A percentile compares a stretch with the other conserved stretches of the same genome.
Evolutionary conservation across 2,888 invertebrate species (phyloP).

Genomic region (Marronus borbonicus): DNA sequence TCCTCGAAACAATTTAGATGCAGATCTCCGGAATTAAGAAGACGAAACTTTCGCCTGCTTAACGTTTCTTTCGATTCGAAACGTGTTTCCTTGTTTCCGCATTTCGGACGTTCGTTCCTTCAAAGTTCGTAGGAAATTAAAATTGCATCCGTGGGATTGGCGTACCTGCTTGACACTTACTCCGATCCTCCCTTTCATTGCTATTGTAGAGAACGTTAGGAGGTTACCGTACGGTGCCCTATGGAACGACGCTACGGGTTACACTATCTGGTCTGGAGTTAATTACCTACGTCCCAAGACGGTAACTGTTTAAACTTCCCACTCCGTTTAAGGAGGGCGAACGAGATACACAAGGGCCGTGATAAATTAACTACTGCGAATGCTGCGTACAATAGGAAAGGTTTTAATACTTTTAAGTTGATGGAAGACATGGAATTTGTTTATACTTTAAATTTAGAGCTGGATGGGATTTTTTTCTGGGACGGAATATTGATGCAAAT

Average conservation of each 20-base stretch:
- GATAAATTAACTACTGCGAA: not conserved
- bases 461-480: no score
- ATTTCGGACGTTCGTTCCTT: not conserved
- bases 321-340: not conserved
- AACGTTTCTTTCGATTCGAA: no score
- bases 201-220: not conserved
- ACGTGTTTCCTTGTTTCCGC: no score
- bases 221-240: not conserved
- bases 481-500: no score
- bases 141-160: not conserved
- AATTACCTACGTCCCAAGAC: constrained; percentile 15
- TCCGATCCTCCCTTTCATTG: no score
- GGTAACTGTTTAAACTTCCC: constrained; percentile 3
- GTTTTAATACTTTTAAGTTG: not conserved
- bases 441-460: no score
- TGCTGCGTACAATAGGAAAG: not conserved
- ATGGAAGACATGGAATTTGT: no score
- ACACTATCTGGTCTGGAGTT: constrained; percentile 1
- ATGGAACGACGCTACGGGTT: not conserved
- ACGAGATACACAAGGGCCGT: not conserved
- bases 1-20: no score
- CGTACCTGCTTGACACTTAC: not conserved
- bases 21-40: no score
- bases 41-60: no score
- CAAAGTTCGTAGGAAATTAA: not conserved